A percentile compares a stretch with the other conserved stretches of the same genome.
These are phyloP conservation scores for Furnarius figulus DNA, from an alignment of 2,113 vertebrate species.

Conservation along the genomic window DNA sequence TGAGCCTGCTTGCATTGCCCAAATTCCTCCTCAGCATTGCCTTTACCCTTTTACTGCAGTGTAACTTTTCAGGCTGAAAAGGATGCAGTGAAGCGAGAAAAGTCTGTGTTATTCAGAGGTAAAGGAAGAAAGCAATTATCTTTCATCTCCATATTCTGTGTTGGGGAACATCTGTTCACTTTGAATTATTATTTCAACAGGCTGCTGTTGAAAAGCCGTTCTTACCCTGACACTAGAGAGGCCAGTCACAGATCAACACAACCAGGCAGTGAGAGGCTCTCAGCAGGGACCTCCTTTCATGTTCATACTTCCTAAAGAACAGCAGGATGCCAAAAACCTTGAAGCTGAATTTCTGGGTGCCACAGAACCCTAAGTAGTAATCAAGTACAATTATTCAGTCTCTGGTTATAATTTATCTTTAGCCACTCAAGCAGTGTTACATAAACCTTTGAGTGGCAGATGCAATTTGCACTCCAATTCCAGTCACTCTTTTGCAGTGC, in stretches of 20 bases:
- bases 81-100: background rate
- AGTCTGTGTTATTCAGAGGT: background rate
- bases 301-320: background rate
- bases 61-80: background rate
- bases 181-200: constrained; percentile 1
- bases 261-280: background rate
- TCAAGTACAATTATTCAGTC: background rate
- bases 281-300: background rate
- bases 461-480: background rate
- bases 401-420: background rate
- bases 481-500: background rate
- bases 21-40: background rate
- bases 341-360: background rate
- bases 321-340: background rate
- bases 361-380: background rate
- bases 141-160: background rate
- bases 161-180: background rate
- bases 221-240: background rate
- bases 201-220: background rate
- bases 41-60: background rate
- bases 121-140: background rate
- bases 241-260: background rate
- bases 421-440: background rate
- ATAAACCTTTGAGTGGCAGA: background rate
- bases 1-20: background rate